These are phyloP conservation scores for Euzetes globulus DNA, from an alignment of 2,888 invertebrate species.

Conservation along the genomic window DNA sequence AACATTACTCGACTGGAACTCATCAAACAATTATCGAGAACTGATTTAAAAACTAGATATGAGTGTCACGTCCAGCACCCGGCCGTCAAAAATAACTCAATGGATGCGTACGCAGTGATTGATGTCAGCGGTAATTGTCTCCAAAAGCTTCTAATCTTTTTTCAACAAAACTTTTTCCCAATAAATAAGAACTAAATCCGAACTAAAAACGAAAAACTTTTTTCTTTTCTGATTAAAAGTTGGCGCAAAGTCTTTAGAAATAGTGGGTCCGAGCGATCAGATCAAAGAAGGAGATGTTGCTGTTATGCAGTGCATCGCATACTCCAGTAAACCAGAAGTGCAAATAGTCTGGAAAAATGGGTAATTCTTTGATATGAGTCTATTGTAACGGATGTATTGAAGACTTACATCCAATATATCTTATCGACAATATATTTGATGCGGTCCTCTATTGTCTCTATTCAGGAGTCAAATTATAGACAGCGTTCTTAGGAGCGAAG, in stretches of 20 bases:
- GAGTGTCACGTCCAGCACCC: slow-evolving; percentile 63
- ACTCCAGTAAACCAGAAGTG: slow-evolving; percentile 41
- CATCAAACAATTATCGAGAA: slow-evolving; percentile 54
- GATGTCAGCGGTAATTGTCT: slow-evolving; percentile 39
- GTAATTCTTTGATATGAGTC: slow-evolving; percentile 33
- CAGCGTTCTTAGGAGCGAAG: slow-evolving; percentile 36
- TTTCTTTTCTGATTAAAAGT: slow-evolving; percentile 29
- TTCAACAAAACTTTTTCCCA: not conserved
- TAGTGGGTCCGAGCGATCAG: slow-evolving; percentile 38
- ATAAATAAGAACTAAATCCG: not conserved
- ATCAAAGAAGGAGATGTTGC: slow-evolving; percentile 39
- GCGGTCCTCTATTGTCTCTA: not conserved
- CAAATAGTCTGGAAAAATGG: slow-evolving; percentile 42
- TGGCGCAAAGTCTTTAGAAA: slow-evolving; percentile 37
- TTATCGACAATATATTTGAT: not conserved
- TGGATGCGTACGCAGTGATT: slow-evolving; percentile 39
- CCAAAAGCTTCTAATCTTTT: not conserved
- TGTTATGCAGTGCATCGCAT: slow-evolving; percentile 40
- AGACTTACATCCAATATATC: not conserved
- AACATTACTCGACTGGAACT: slow-evolving; percentile 30
- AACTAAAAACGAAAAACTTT: not conserved
- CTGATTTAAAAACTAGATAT: slow-evolving; percentile 63
- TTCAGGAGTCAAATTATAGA: slow-evolving; percentile 35
- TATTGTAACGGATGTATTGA: slow-evolving; percentile 9
- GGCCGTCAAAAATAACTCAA: slow-evolving; percentile 50